These are phyloP conservation scores for Nyctereutes procyonoides DNA, from an alignment of 2,113 vertebrate genomes.

Conservation along the genomic window DNA sequence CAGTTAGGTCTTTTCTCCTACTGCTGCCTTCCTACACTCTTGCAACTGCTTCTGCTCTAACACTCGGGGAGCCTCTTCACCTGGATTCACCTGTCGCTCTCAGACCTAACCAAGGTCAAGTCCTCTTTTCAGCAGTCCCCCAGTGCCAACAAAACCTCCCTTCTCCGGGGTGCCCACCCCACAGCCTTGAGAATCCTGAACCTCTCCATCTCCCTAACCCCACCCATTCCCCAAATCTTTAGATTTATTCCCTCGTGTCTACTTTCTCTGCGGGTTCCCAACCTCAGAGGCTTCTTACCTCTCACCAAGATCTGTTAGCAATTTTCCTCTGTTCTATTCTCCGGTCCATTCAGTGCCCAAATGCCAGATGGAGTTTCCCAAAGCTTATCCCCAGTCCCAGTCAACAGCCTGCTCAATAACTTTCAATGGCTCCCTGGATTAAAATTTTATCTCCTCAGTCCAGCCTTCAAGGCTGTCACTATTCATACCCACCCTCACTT, in stretches of 20 bases:
- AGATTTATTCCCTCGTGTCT: not conserved
- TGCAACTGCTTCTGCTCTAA: not conserved
- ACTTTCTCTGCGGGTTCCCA: no score
- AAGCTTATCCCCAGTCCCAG: not conserved
- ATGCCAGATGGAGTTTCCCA: not conserved
- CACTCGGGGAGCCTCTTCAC: not conserved
- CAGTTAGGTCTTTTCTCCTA: rapidly evolving
- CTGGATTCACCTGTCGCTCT: not conserved
- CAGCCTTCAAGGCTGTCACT: no score
- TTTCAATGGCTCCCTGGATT: not conserved
- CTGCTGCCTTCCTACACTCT: not conserved
- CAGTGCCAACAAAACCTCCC: not conserved
- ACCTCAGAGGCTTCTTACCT: not conserved
- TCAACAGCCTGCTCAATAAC: not conserved
- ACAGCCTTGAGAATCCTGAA: not conserved
- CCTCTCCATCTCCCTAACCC: not conserved
- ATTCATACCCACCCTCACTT: not conserved
- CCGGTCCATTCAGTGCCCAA: not conserved
- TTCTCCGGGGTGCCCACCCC: no score
- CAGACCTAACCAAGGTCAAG: not conserved
- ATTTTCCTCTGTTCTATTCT: not conserved
- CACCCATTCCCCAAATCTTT: not conserved
- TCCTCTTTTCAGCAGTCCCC: not conserved
- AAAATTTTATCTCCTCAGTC: not conserved
- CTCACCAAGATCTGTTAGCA: not conserved